Percentiles rank a stretch among this genome's conserved stretches.
These are phyloP conservation scores for Wasmannia auropunctata DNA, from an alignment of 1,140 invertebrate genomes.

Conservation along the genomic window DNA sequence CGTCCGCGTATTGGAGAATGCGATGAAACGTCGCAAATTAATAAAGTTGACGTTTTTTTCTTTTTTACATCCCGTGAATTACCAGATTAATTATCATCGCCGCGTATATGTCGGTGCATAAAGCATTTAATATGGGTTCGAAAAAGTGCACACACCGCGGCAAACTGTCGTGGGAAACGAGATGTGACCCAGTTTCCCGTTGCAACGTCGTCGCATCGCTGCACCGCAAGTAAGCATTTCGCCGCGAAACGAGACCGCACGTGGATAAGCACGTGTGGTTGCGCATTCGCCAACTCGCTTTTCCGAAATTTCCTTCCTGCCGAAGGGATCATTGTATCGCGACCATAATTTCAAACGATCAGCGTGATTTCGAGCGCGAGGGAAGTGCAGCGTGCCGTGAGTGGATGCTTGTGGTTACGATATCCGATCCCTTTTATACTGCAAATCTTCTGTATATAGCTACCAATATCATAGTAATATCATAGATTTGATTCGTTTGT, in stretches of 20 bases:
- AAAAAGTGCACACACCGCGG: conserved; percentile 6
- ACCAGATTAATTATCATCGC: conserved; percentile 16
- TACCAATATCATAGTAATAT: too few species aligned
- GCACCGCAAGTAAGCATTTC: not conserved
- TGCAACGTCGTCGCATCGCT: conserved; percentile 5
- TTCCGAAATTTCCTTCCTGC: not conserved
- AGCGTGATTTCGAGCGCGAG: not conserved
- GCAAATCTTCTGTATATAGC: not conserved
- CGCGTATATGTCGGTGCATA: not conserved
- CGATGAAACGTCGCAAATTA: not conserved
- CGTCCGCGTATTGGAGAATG: not conserved
- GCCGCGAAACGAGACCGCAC: not conserved
- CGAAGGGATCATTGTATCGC: not conserved
- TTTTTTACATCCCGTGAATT: not conserved
- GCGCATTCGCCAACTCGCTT: not conserved
- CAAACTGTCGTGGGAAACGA: conserved; percentile 21
- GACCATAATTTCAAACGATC: not conserved
- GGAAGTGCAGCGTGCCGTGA: not conserved
- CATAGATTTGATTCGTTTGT: not conserved
- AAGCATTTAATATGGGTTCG: conserved; percentile 34
- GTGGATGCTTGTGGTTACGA: not conserved
- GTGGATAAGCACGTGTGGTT: not conserved
- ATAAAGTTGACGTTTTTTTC: not conserved
- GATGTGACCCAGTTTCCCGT: conserved; percentile 17
- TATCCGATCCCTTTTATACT: not conserved